These are phyloP conservation scores for Trichogramma dendrolimi DNA, from an alignment of 2,888 invertebrate genomes.

Conservation along the genomic window DNA sequence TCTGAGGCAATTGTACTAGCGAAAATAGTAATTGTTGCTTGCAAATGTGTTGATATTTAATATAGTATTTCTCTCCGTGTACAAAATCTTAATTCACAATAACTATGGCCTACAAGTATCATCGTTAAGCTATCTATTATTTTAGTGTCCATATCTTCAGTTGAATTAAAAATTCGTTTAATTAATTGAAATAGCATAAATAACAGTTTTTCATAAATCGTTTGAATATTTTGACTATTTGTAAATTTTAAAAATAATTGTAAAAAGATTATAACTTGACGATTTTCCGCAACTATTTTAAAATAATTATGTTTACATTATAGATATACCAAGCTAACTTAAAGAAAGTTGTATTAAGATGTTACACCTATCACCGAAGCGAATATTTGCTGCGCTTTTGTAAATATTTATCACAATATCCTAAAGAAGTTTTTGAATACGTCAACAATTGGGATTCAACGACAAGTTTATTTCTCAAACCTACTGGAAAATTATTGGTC, in stretches of 20 bases:
- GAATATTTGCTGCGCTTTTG: slow-evolving; percentile 68
- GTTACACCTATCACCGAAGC: slow-evolving; percentile 70
- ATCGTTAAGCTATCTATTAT: too few species aligned
- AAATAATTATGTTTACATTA: slow-evolving; percentile 20
- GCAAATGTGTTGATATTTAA: too few species aligned
- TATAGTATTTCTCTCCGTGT: too few species aligned
- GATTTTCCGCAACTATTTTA: not conserved
- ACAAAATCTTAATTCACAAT: too few species aligned
- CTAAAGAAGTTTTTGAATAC: slow-evolving; percentile 62
- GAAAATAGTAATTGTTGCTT: too few species aligned
- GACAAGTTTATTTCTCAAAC: slow-evolving; percentile 66
- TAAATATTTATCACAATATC: slow-evolving; percentile 64
- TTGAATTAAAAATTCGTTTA: too few species aligned
- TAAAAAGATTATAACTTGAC: not conserved
- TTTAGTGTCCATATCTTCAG: too few species aligned
- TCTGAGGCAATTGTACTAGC: too few species aligned
- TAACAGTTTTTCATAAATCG: too few species aligned
- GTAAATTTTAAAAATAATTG: not conserved
- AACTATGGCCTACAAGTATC: too few species aligned
- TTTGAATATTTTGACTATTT: not conserved
- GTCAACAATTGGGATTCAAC: slow-evolving; percentile 71
- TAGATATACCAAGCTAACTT: slow-evolving; percentile 62
- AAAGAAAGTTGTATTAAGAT: slow-evolving; percentile 64
- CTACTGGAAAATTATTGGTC: slow-evolving; percentile 64
- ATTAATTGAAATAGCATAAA: too few species aligned